Evolutionary conservation across 1,140 invertebrate species (phyloP).

Genomic region (Drosophila ironensis): DNA sequence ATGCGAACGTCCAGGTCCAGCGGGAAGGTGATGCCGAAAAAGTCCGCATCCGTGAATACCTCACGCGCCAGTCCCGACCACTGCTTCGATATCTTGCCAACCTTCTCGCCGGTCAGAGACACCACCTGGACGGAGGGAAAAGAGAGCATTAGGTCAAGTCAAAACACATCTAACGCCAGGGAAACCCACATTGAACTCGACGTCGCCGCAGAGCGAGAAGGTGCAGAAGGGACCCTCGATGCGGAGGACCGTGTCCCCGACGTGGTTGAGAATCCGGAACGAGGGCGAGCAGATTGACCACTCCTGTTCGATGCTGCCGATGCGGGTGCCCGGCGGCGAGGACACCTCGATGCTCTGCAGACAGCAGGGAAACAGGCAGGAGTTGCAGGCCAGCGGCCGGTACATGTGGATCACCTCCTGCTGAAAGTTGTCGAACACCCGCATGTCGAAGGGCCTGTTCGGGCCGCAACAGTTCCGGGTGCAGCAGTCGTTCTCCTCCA

Average conservation of each 20-base stretch:
- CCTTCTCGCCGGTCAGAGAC: conserved; percentile 85
- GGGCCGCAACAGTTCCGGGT: conserved; percentile 90
- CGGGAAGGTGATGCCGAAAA: conserved; percentile 91
- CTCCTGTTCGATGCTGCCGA: conserved; percentile 92
- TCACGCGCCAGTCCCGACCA: conserved; percentile 89
- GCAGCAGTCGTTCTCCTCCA: conserved; percentile 92
- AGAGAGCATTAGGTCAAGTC: not conserved
- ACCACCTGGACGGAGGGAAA: conserved; percentile 82
- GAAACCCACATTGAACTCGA: conserved; percentile 85
- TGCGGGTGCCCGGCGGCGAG: conserved; percentile 87
- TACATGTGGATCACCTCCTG: conserved; percentile 90
- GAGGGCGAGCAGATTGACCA: conserved; percentile 91
- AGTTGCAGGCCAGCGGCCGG: conserved; percentile 89
- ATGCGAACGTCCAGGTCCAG: conserved; percentile 91
- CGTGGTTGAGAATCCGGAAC: conserved; percentile 90
- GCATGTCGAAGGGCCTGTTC: conserved; percentile 91
- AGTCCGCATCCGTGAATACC: conserved; percentile 89
- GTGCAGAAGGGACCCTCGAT: conserved; percentile 94
- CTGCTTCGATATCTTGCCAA: conserved; percentile 90
- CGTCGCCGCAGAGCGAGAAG: conserved; percentile 90
- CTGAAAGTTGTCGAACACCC: conserved; percentile 89
- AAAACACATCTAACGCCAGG: not conserved
- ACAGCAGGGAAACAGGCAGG: conserved; percentile 92
- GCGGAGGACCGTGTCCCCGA: conserved; percentile 89
- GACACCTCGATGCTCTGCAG: conserved; percentile 91